Evolutionary conservation across 2,888 invertebrate species (phyloP).

Genomic region (Dromius quadrimaculatus): DNA sequence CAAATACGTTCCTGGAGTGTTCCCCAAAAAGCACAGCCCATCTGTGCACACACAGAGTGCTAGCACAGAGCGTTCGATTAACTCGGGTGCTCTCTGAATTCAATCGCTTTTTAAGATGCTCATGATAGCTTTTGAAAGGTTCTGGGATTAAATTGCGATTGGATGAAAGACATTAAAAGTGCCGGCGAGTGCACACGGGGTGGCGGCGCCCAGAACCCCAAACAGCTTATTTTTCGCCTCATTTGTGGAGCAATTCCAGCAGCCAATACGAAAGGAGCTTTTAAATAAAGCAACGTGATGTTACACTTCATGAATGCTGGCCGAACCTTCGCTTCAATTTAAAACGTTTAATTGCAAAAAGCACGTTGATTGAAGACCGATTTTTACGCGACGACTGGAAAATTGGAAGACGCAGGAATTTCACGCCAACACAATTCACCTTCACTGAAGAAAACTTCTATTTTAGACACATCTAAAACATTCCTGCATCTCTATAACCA

Average conservation of each 20-base stretch:
- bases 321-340: slow-evolving; percentile 50
- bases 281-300: slow-evolving; percentile 59
- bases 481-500: no score
- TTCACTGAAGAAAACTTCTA: no score
- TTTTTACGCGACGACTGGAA: slow-evolving; percentile 52
- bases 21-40: neutral
- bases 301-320: slow-evolving; percentile 53
- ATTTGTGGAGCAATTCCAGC: slow-evolving; percentile 65
- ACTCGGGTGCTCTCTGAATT: slow-evolving; percentile 46
- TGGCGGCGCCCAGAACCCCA: slow-evolving; percentile 10
- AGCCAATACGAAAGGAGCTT: slow-evolving; percentile 61
- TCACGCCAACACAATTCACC: slow-evolving; percentile 20
- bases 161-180: slow-evolving; percentile 66
- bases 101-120: slow-evolving; percentile 63
- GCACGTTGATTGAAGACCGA: slow-evolving; percentile 53
- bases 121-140: slow-evolving; percentile 66
- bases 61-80: slow-evolving; percentile 35
- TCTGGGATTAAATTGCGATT: slow-evolving; percentile 67
- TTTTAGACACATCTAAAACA: no score
- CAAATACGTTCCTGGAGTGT: no score
- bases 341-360: slow-evolving; percentile 53
- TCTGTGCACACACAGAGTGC: no score
- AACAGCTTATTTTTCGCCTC: slow-evolving; percentile 67
- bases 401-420: slow-evolving; percentile 43
- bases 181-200: slow-evolving; percentile 59